Base-by-base conservation (phyloP, 2,797 vertebrate species). In the Anas acuta region DNA sequence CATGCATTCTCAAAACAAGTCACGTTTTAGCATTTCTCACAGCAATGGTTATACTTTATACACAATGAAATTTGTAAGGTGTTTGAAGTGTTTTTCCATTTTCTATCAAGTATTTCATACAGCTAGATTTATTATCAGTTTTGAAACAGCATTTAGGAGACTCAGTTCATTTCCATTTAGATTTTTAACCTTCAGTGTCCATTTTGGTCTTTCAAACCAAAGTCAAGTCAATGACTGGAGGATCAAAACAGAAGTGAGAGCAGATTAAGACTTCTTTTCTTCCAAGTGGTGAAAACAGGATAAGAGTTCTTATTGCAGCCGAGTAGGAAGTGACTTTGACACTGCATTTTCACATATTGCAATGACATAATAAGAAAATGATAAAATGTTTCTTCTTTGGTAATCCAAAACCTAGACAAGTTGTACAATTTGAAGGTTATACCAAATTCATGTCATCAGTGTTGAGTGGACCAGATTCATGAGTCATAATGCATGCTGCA, bases 221-320 rank as follows among this genome's bases (percentile, higher is more conserved):
- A 58, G 22, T 92, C 15, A 7, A 76, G 33, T 51, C 57, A 47
- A 32, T 62, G 7, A 33, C 64, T 76, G 69, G 41, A 78, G 67
- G 13, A 72, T 28, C 9, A 62, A 89, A 86, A 75, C 62, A 25
- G 3, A 15, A 41, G 16, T 13, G 28, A 61, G 35, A 75, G 22
- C 58, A 91, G 67, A 84, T 62, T 82, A 49, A n/a, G 32, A 92
- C 45, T 33, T 15, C 11, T 62, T 87, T 70, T 66, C 65, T 71
- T 84, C 56, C 62, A 82, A 66, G 11, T 57, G 14, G 32, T 62
- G 67, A 79, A 70, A 92, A 35, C 17, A 69, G 9, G 15, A 35
- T 82, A 73, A 82, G 41, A 93, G 86, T 80, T 79, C 84, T 33
- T 8, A 32, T 51, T 66, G 26, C 64, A 85, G 43, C 20, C 62